phyloP scores from a whole-genome alignment of 1,140 invertebrate genomes.

The Matsumurasca onukii region DNA sequence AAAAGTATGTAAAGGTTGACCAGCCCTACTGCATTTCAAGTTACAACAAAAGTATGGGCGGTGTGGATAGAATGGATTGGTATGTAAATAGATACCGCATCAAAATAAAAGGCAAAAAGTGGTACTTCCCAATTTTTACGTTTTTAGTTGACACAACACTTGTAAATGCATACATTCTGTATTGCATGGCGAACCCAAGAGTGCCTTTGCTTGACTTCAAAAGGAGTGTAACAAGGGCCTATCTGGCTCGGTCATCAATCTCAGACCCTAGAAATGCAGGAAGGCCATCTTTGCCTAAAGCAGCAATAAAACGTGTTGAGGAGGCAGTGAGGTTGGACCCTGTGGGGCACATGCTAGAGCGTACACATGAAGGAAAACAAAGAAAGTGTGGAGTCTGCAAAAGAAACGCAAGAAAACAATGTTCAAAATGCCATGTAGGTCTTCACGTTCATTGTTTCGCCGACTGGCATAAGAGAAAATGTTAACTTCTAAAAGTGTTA shows the following conservation, averaged over 20 bases:
- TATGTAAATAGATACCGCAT: slow-evolving; percentile 28
- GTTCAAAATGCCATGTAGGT: slow-evolving; percentile 35
- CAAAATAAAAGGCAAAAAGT: slow-evolving; percentile 35
- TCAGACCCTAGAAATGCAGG: slow-evolving; percentile 35
- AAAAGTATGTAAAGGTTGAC: slow-evolving; percentile 32
- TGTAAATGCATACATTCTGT: slow-evolving; percentile 37
- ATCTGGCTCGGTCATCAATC: slow-evolving; percentile 34
- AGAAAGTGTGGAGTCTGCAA: slow-evolving; percentile 40
- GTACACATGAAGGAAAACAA: slow-evolving; percentile 38
- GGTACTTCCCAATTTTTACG: slow-evolving; percentile 38
- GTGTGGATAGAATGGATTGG: slow-evolving; percentile 35
- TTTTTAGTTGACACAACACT: slow-evolving; percentile 33
- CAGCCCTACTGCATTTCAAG: slow-evolving; percentile 35
- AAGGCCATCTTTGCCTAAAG: slow-evolving; percentile 32
- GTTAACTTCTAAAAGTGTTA: background rate
- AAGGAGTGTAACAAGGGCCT: slow-evolving; percentile 34
- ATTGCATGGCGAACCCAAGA: slow-evolving; percentile 35
- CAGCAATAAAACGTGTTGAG: slow-evolving; percentile 24
- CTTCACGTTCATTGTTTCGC: slow-evolving; percentile 28
- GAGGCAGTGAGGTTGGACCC: slow-evolving; percentile 28
- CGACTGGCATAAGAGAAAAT: slow-evolving; percentile 27
- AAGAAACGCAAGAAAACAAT: slow-evolving; percentile 38
- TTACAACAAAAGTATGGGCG: slow-evolving; percentile 38
- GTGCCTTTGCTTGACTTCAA: slow-evolving; percentile 36
- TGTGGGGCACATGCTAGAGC: slow-evolving; percentile 32